A percentile compares a stretch with the other conserved stretches of the same genome.
Evolutionary conservation across 2,888 invertebrate species (phyloP).

Genomic region (Agrochola lychnidis): DNA sequence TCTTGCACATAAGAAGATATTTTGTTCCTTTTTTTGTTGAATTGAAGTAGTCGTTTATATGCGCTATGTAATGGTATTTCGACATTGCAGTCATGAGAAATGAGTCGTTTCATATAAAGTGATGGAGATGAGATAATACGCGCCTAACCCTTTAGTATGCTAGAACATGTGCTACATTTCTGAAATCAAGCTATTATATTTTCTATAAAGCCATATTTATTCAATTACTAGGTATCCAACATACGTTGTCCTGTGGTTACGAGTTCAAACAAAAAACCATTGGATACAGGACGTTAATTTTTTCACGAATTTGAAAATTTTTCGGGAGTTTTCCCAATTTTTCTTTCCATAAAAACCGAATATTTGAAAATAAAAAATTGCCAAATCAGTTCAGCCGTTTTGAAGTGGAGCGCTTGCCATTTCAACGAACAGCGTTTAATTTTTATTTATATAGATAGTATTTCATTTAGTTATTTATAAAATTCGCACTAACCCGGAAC

Average conservation of each 20-base stretch:
- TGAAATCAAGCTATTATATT: not conserved
- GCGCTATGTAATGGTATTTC: slow-evolving; percentile 35
- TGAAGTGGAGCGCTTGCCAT: too few relatives aligned
- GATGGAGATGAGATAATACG: slow-evolving; percentile 25
- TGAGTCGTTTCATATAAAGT: slow-evolving; percentile 19
- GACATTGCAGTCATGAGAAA: slow-evolving; percentile 43
- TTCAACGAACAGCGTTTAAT: too few relatives aligned
- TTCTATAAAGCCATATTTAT: not conserved
- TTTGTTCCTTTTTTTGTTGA: slow-evolving; percentile 36
- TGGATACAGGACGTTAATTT: too few relatives aligned
- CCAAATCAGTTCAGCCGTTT: too few relatives aligned
- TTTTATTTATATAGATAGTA: too few relatives aligned
- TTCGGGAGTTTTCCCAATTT: not conserved
- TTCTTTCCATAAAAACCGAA: not conserved
- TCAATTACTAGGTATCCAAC: not conserved
- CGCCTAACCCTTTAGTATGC: not conserved
- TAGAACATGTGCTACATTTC: not conserved
- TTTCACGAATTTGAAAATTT: too few relatives aligned
- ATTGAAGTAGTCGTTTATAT: slow-evolving; percentile 35
- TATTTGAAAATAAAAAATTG: not conserved
- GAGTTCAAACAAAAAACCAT: not conserved
- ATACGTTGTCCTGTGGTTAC: not conserved
- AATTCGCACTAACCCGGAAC: not conserved
- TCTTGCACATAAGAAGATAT: slow-evolving; percentile 42
- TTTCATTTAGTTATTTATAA: not conserved